phyloP scores from a whole-genome alignment of 2,113 vertebrate species.

The Leptodactylus fuscus region DNA sequence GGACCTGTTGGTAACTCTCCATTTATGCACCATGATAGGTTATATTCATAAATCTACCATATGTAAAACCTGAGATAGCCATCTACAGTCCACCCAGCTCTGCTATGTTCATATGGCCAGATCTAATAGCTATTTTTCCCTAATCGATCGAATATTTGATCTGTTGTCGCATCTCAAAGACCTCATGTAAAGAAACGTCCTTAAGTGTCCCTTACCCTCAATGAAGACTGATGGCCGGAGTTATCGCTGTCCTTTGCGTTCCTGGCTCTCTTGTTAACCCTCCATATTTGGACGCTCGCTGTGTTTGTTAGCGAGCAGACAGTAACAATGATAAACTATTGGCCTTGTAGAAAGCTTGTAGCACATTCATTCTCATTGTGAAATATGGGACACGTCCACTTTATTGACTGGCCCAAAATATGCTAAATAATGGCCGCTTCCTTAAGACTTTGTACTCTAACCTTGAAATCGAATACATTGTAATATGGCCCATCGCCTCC shows the following conservation, averaged over 20 bases:
- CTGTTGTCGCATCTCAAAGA: neutral
- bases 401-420: slow-evolving; percentile 11
- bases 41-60: no score
- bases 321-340: slow-evolving; percentile 32
- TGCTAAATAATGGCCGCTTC: slow-evolving; percentile 25
- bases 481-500: neutral
- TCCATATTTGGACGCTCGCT: neutral
- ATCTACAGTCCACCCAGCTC: no score
- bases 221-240: slow-evolving; percentile 32
- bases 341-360: slow-evolving; percentile 36
- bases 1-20: no score
- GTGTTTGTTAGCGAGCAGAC: slow-evolving; percentile 3
- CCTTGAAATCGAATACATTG: slow-evolving; percentile 27
- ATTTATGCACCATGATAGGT: neutral
- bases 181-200: no score
- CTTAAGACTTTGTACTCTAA: slow-evolving; percentile 14
- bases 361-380: neutral
- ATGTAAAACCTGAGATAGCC: no score
- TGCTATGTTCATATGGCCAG: neutral
- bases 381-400: neutral
- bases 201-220: neutral
- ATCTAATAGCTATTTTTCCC: neutral
- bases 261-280: neutral
- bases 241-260: neutral
- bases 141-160: neutral